Conservation (phyloP, 2,888 invertebrate genomes). For the Polyploca ridens region DNA sequence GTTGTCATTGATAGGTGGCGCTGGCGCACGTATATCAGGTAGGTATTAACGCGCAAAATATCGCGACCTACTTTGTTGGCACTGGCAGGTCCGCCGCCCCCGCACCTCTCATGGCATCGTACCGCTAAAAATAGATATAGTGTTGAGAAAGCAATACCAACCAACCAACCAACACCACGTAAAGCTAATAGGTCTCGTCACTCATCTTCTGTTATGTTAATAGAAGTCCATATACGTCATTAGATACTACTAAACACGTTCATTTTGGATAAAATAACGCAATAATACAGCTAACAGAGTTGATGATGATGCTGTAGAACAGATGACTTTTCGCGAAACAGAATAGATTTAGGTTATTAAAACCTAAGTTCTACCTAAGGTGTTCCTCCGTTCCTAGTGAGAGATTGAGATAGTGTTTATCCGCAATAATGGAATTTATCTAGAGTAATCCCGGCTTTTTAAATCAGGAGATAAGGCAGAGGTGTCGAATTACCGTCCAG, state of each 20-base stretch:
- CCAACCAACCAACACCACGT: conserved; percentile 33
- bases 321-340: too few species aligned
- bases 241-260: not conserved
- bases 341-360: too few species aligned
- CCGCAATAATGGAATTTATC: too few species aligned
- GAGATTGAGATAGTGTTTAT: too few species aligned
- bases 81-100: conserved; percentile 50
- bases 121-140: conserved; percentile 66
- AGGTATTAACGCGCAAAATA: conserved; percentile 56
- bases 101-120: conserved; percentile 57
- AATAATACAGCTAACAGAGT: too few species aligned
- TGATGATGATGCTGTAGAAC: too few species aligned
- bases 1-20: conserved; percentile 51
- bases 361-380: too few species aligned
- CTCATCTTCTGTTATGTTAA: conserved; percentile 5
- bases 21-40: conserved; percentile 48
- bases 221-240: not conserved
- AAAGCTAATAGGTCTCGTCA: conserved; percentile 12
- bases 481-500: too few species aligned
- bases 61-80: conserved; percentile 74
- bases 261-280: not conserved
- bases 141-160: conserved; percentile 64
- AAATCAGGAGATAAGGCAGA: too few species aligned
- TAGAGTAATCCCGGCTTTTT: too few species aligned
- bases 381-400: too few species aligned